Percentiles rank a stretch among this genome's conserved stretches.
Conservation (phyloP, 2,888 invertebrate species). For the Pseudococcus longispinus region DNA sequence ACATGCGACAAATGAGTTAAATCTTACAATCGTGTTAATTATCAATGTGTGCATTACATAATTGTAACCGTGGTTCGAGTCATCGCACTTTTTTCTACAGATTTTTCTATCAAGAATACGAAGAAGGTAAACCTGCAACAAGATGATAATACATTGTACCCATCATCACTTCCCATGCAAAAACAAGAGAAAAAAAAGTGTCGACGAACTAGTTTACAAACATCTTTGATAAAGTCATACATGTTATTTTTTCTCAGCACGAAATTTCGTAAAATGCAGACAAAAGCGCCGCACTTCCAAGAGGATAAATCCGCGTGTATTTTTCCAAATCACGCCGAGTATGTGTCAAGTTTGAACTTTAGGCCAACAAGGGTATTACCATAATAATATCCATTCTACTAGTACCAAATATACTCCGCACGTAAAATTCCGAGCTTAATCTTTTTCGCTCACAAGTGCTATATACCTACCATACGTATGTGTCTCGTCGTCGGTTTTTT, state of each 20-base stretch:
- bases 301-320: neutral
- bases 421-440: slow-evolving; percentile 16
- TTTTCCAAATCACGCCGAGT: slow-evolving; percentile 17
- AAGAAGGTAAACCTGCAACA: too few species aligned
- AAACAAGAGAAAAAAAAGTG: neutral
- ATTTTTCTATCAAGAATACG: too few species aligned
- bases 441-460: neutral
- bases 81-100: too few species aligned
- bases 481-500: neutral
- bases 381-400: neutral
- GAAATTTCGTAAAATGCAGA: neutral
- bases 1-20: too few species aligned
- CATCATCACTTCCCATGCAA: too few species aligned
- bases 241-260: neutral
- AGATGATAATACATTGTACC: too few species aligned
- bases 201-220: neutral
- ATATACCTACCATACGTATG: neutral
- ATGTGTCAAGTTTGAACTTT: slow-evolving; percentile 12
- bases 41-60: too few species aligned
- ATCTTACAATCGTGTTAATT: too few species aligned
- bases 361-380: slow-evolving; percentile 17
- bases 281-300: neutral
- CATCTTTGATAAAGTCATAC: neutral
- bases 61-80: too few species aligned
- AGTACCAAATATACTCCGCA: neutral